Base-by-base conservation (phyloP, 2,113 vertebrate species). In the Pelvicachromis taeniatus region DNA sequence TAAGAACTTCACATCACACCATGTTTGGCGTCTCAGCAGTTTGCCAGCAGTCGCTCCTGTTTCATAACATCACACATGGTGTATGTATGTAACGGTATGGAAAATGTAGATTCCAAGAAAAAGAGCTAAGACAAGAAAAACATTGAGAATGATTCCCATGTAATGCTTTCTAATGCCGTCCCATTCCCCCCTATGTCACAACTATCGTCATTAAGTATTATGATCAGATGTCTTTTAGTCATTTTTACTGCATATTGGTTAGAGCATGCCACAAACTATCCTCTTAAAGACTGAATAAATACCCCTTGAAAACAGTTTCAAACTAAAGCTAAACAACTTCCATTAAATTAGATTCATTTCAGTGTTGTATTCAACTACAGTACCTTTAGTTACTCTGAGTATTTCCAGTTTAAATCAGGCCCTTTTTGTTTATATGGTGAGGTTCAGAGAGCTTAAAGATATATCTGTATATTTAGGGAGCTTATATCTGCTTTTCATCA, bases 1-100 rank as follows among this genome's bases (percentile, higher is more conserved):
- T 96, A 95, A 94, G 85, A 87, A 17, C 70, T 63, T 90, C 91
- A 84, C 89, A 68, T 91, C 88, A 87, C 77, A 83, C 6, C 13
- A 5, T 75, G 73, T 90, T 85, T 10, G 56, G 56, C 35, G 77
- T 77, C 81, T 40, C 56, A 86, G 85, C 75, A 83, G 82, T 89
- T 80, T 87, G 73, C 55, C 59, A 58, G 78, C 21, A 48, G 50
- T 9, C 5, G 5, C 2, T 8, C 9, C 31, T 29, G 5, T 94
- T 90, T 84, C 86, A 81, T 80, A 88, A 92, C 9, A 75, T 12
- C 3, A 52, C 55, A 48, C n/a, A 16, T 4, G 14, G 31, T 9
- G 26, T 4, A 9, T 2, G 42, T 9, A n/a, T 2, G 5, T 45
- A 55, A 33, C 8, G n/a, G 19, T 16, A 23, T 6, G 8, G 13